Evolutionary conservation across 2,113 vertebrate species (phyloP).

Genomic region (Tachycineta bicolor): DNA sequence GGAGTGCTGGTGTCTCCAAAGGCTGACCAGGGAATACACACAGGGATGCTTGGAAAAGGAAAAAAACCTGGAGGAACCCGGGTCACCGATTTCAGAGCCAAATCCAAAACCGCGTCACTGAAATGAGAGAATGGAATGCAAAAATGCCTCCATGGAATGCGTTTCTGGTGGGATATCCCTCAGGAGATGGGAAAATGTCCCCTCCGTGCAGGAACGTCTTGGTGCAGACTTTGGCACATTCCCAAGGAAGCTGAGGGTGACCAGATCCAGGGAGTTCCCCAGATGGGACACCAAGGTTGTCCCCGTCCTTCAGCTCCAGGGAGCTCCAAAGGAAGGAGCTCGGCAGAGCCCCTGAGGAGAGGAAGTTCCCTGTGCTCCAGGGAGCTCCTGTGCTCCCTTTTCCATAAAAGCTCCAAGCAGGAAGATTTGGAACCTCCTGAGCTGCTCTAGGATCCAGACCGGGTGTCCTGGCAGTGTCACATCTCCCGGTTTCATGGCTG

Average conservation of each 20-base stretch:
- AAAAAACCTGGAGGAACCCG: not conserved
- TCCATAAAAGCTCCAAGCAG: not conserved
- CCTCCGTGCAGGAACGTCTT: not conserved
- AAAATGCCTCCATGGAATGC: not conserved
- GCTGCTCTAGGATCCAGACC: not conserved
- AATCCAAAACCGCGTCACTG: not conserved
- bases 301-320: not conserved
- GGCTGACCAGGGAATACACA: not conserved
- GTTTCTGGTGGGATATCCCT: not conserved
- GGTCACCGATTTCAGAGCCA: not conserved
- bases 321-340: not conserved
- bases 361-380: not conserved
- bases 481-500: not conserved
- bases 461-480: not conserved
- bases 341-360: not conserved
- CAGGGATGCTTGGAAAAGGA: not conserved
- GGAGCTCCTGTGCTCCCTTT: not conserved
- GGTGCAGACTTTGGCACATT: not conserved
- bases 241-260: not conserved
- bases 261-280: not conserved
- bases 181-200: not conserved
- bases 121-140: not conserved
- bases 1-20: not conserved
- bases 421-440: not conserved
- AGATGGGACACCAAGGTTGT: not conserved